Conservation (phyloP, 2,113 vertebrate species). For the Hymenochirus boettgeri region DNA sequence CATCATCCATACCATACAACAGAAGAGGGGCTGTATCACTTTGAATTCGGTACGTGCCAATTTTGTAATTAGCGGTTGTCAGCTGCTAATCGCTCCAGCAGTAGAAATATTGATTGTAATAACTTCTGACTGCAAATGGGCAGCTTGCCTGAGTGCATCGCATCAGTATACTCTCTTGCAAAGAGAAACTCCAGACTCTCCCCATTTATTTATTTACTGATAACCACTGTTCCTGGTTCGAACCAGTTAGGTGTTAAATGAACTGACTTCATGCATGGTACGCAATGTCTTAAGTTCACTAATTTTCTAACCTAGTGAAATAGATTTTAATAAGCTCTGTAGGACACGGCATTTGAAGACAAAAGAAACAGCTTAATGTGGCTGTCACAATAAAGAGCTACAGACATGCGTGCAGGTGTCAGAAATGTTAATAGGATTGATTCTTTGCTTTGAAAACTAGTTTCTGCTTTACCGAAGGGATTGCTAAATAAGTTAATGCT, state of each 20-base stretch:
- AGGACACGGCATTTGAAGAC: conserved; percentile 17
- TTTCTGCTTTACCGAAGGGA: not conserved
- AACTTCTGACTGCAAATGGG: conserved; percentile 39
- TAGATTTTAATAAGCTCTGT: conserved; percentile 47
- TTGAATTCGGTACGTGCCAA: conserved; percentile 28
- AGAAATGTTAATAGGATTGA: conserved; percentile 21
- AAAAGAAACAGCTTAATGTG: conserved; percentile 30
- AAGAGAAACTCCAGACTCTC: not conserved
- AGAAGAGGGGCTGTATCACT: conserved; percentile 27
- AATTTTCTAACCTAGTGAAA: conserved; percentile 49
- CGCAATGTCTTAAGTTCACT: conserved; percentile 29
- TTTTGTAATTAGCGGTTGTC: conserved; percentile 42
- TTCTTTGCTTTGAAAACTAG: not conserved
- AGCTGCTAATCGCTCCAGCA: conserved; percentile 38
- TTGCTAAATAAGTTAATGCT: not conserved
- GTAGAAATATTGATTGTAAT: conserved; percentile 41
- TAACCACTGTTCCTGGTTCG: conserved; percentile 26
- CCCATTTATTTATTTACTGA: conserved; percentile 21
- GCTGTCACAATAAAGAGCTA: conserved; percentile 16
- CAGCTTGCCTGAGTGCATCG: not conserved
- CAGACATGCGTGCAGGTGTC: not conserved
- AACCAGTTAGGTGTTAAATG: conserved; percentile 24
- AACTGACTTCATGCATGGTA: not conserved
- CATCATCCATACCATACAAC: not conserved
- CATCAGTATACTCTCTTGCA: not conserved